Evolutionary conservation across 2,113 vertebrate genomes (phyloP), one percentile per base, ranked within the genome.

Genomic region (Anguilla japonica): DNA sequence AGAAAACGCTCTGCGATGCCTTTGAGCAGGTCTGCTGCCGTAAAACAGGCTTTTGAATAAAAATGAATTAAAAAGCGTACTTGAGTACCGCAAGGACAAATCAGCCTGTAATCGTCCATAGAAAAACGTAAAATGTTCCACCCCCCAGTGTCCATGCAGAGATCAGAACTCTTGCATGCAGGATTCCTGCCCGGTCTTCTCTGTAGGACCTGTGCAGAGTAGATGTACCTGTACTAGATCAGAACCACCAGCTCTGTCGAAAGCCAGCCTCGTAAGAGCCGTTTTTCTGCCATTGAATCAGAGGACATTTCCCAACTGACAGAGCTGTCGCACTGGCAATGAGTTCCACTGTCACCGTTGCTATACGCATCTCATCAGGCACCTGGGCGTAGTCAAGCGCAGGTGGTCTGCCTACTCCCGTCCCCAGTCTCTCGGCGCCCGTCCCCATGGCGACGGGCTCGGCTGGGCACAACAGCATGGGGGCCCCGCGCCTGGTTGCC

Each of bases 371-470:
- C 50, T 7, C 50, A 53, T 11, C 50, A 11, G 1, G 50, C 50
- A 53, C 26, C n/a, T 75, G n/a, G 71, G 71, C 34, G 67, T n/a
- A 79, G 16, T 92, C 88, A 87, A 87, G 84, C 43, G 39, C 71
- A 26, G 43, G 75, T 87, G 71, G 84, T 87, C 50, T 13, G 67
- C 88, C 50, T 88, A 91, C 93, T 92, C 88, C 87, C 89, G 90
- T 93, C 93, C 93, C 91, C 93, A 22, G 78, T 87, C 90, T 92
- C 89, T 83, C 83, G 1, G 79, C 43, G 84, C 95, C 90, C 43
- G 84, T 95, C 90, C 26, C 94, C 92, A 94, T 92, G 93, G 85
- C 90, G 91, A 93, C 92, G 82, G 20, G 14, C 87, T 43, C 29
- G 29, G 26, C 84, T 88, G 89, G 85, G 89, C 92, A 89, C 91